phyloP scores from a whole-genome alignment of 1,140 invertebrate genomes.

The Sycobia sp. region DNA sequence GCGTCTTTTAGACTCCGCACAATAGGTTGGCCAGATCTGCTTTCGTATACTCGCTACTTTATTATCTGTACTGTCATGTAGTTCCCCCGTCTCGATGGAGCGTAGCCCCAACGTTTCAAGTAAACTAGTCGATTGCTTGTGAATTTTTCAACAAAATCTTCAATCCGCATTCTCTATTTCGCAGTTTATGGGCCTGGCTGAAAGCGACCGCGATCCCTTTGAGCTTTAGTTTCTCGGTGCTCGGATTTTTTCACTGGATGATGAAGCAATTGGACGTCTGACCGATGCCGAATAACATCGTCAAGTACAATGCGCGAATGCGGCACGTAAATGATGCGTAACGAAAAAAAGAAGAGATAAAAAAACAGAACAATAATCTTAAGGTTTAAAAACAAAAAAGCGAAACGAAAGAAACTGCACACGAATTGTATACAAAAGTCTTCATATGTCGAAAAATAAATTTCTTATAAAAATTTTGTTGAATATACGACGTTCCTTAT shows the following conservation, averaged over 20 bases:
- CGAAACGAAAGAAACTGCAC: conserved; percentile 16
- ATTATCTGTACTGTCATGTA: too few species aligned
- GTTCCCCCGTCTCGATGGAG: too few species aligned
- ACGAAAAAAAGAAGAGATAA: conserved; percentile 2
- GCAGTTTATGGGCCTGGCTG: conserved; percentile 74
- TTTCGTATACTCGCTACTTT: too few species aligned
- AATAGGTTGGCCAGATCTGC: too few species aligned
- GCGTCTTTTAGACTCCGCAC: too few species aligned
- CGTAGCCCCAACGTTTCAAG: too few species aligned
- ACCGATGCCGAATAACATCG: conserved; percentile 15
- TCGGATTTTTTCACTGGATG: conserved; percentile 78
- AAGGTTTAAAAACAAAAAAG: too few species aligned
- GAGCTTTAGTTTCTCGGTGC: conserved; percentile 74
- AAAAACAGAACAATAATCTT: conserved; percentile 15
- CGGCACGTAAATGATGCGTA: not conserved
- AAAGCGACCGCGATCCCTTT: conserved; percentile 75
- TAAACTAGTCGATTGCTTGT: too few species aligned
- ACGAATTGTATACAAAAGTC: conserved; percentile 15
- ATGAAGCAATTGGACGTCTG: conserved; percentile 69
- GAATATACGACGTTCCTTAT: too few species aligned
- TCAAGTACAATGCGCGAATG: too few species aligned
- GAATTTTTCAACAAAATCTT: too few species aligned
- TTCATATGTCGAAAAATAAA: conserved; percentile 10
- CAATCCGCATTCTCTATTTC: conserved; percentile 50
- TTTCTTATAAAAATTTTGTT: conserved; percentile 11